Evolutionary conservation across 2,888 invertebrate genomes (phyloP).

Genomic region (Erebia aethiops): DNA sequence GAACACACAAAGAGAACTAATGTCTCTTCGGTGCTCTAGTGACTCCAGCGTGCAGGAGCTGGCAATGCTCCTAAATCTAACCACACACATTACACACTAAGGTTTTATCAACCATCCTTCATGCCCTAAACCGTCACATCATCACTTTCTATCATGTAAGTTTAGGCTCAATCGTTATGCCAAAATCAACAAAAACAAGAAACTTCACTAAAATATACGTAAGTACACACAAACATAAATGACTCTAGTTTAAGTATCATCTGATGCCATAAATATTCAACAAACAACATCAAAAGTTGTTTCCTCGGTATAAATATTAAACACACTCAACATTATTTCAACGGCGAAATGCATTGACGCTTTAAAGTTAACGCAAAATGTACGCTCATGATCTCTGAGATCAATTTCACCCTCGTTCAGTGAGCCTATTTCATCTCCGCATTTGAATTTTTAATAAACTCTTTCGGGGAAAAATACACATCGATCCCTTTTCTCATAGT

Average conservation of each 20-base stretch:
- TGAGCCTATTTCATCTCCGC: constrained; percentile 44
- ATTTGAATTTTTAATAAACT: constrained; percentile 51
- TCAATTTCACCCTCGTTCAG: constrained; percentile 50
- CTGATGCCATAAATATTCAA: constrained; percentile 35
- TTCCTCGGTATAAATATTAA: constrained; percentile 43
- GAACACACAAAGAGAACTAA: no score
- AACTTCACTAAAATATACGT: neutral
- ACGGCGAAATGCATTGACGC: constrained; percentile 44
- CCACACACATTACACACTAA: no score
- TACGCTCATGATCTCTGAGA: constrained; percentile 64
- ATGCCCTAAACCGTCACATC: no score
- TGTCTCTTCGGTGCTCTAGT: no score
- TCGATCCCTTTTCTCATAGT: constrained; percentile 9
- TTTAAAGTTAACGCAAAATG: constrained; percentile 67
- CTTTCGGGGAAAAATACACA: constrained; percentile 15
- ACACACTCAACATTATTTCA: constrained; percentile 48
- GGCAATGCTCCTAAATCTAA: no score
- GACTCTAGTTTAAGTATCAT: constrained; percentile 6
- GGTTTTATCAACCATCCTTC: no score
- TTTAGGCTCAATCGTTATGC: neutral
- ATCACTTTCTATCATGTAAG: no score
- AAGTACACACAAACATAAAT: neutral
- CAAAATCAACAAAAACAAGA: neutral
- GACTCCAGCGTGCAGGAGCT: no score
- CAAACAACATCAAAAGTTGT: constrained; percentile 27